Percentiles rank a stretch among this genome's conserved stretches.
phyloP scores from a whole-genome alignment of 1,140 invertebrate species.

The Caenorhabditis elegans region DNA sequence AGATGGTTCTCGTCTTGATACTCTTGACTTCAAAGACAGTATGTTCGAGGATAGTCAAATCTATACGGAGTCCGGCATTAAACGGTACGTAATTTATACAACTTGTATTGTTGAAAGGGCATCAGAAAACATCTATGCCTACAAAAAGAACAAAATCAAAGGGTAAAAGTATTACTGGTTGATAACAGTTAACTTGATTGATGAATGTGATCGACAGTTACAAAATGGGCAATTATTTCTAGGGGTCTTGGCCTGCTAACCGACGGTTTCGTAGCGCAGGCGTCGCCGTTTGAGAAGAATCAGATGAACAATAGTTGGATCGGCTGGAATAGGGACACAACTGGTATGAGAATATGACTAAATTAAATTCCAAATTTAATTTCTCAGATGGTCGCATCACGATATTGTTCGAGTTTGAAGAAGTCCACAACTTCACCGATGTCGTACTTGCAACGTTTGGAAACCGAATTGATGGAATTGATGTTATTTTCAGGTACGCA shows the following conservation, averaged over 20 bases:
- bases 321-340: slow-evolving; percentile 45
- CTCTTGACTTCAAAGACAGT: slow-evolving; percentile 48
- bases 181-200: slow-evolving; percentile 32
- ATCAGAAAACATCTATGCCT: not conserved
- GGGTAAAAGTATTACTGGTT: no score
- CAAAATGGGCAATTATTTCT: not conserved
- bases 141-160: not conserved
- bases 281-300: slow-evolving; percentile 26
- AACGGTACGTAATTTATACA: not conserved
- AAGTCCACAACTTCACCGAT: slow-evolving; percentile 46
- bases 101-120: not conserved
- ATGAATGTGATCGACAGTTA: slow-evolving; percentile 21
- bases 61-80: slow-evolving; percentile 34
- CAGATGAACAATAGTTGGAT: slow-evolving; percentile 42
- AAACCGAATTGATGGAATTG: slow-evolving; percentile 37
- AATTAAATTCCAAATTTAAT: not conserved
- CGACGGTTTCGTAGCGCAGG: slow-evolving; percentile 41
- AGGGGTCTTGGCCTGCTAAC: slow-evolving; percentile 47
- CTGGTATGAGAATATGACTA: not conserved
- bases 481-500: slow-evolving; percentile 41
- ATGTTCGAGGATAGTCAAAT: slow-evolving; percentile 52
- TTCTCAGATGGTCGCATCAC: slow-evolving; percentile 38
- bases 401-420: slow-evolving; percentile 45
- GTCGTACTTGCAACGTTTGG: slow-evolving; percentile 31
- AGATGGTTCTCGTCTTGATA: slow-evolving; percentile 41